Base-by-base conservation (phyloP, 23 tunicate species). In the Halocynthia roretzi region DNA sequence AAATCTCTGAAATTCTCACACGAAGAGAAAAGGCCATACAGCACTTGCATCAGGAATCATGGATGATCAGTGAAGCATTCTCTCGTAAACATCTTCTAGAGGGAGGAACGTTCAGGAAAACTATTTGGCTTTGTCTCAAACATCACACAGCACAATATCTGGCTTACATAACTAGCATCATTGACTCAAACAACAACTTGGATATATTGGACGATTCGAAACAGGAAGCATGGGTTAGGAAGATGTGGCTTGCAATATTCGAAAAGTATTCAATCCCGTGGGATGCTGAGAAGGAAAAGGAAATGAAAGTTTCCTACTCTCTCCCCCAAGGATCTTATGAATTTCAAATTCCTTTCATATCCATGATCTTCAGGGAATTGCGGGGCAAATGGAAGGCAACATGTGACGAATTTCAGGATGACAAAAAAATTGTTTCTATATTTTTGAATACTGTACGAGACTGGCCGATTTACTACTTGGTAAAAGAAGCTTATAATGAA, bases 101-200 rank as follows among this genome's bases (percentile, higher is more conserved):
- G 73, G 80, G 84, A 72, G 90, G 84, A 52, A 63, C 90, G 18
- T 85, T 85, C 40, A 65, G 77, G 12, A 80, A 80, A 20, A 72
- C 81, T 8, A 51, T 85, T 8, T 80, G 83, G 80, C 50, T 85
- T 1, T 53, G 52, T 6, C 10, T 85, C 0, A 55, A 75, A 65
- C 63, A 80, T 11, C 50, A 58, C 14, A 49, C 67, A 66, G 80
- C 84, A 6, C 31, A 70, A 6, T 80, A 64, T 7, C 8, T 85
- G 6, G 90, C 90, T 5, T 77, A 80, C n/a, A 19, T 85, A 63
- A 50, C 75, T 14, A 55, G 80, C 52, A 67, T 66, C 21, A 67
- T 71, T 0, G 90, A 85, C 62, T 55, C 31, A 8, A 82, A 85
- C 69, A 54, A 73, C 5, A 85, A 85, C 51, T 80, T 85, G 10